Evolutionary conservation across 2,113 vertebrate genomes (phyloP).

Genomic region (Semicossyphus pulcher): DNA sequence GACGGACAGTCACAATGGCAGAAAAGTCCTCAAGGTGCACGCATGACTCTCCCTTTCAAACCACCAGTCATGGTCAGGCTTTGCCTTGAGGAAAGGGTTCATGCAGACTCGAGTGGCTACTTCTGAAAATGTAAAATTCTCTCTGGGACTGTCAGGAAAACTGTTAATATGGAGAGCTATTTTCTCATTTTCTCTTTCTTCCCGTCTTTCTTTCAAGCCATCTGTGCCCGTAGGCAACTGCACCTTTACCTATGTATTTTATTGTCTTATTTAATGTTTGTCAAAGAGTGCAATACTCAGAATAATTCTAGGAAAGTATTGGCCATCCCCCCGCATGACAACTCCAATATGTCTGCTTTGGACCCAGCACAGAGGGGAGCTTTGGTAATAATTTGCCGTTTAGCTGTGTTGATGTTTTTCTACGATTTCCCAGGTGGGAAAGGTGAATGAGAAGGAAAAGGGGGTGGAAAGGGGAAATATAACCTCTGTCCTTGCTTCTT

Average conservation of each 20-base stretch:
- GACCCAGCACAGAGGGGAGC: conserved; percentile 58
- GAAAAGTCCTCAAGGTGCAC: conserved; percentile 28
- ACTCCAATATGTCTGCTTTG: conserved; percentile 73
- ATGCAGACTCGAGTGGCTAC: conserved; percentile 37
- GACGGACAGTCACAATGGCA: conserved; percentile 15
- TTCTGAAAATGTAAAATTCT: conserved; percentile 58
- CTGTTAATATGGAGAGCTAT: conserved; percentile 49
- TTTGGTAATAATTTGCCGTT: conserved; percentile 78
- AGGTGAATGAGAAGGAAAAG: conserved; percentile 60
- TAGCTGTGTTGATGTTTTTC: conserved; percentile 73
- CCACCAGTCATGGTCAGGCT: conserved; percentile 24
- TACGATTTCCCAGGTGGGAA: conserved; percentile 71
- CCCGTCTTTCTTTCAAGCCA: conserved; percentile 30
- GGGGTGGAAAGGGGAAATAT: conserved; percentile 40
- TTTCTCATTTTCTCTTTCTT: conserved; percentile 52
- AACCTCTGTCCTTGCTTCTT: conserved; percentile 46
- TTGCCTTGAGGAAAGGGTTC: conserved; percentile 42
- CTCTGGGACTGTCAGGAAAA: conserved; percentile 51
- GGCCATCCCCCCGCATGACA: conserved; percentile 68
- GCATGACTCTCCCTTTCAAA: conserved; percentile 36
- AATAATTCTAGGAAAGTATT: conserved; percentile 69
- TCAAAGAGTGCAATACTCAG: conserved; percentile 67
- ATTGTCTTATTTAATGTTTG: conserved; percentile 76
- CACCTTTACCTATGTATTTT: conserved; percentile 65
- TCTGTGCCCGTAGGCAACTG: conserved; percentile 48